Conservation (phyloP, 2,113 vertebrate genomes). For the Pterocles gutturalis region DNA sequence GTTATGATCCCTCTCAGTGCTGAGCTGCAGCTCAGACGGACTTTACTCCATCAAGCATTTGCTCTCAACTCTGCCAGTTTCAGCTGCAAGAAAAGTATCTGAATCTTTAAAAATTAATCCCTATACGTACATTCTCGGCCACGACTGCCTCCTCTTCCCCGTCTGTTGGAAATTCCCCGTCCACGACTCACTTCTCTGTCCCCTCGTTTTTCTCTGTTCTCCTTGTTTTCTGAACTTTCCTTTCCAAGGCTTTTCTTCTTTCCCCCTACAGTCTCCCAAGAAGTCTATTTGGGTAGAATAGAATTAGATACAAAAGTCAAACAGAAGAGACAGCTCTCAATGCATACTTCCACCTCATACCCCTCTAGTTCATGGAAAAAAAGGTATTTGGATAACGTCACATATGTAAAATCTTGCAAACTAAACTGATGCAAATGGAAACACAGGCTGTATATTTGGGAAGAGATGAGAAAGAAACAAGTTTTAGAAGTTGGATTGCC, state of each 20-base stretch:
- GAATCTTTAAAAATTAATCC: neutral
- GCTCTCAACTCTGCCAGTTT: neutral
- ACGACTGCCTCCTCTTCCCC: slow-evolving; percentile 86
- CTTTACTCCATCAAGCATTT: neutral
- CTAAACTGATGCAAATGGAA: neutral
- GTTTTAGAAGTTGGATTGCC: neutral
- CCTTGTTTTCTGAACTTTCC: slow-evolving; percentile 91
- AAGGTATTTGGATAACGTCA: neutral
- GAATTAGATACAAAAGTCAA: slow-evolving; percentile 27
- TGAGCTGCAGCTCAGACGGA: accelerated
- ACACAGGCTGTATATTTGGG: neutral
- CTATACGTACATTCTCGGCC: slow-evolving; percentile 85
- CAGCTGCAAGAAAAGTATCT: neutral
- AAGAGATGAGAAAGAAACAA: neutral
- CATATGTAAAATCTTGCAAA: neutral
- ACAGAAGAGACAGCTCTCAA: neutral
- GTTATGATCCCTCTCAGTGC: neutral
- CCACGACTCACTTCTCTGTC: slow-evolving; percentile 88
- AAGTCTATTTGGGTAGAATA: slow-evolving; percentile 82
- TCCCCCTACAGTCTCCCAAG: slow-evolving; percentile 97
- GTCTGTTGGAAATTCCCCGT: slow-evolving; percentile 84
- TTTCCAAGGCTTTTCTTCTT: slow-evolving; percentile 94
- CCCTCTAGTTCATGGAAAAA: neutral
- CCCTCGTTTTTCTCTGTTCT: slow-evolving; percentile 89
- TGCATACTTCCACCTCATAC: neutral